A percentile compares a stretch with the other conserved stretches of the same genome.
Evolutionary conservation across 2,888 invertebrate genomes (phyloP).

Genomic region (Priocnemis perturbator): DNA sequence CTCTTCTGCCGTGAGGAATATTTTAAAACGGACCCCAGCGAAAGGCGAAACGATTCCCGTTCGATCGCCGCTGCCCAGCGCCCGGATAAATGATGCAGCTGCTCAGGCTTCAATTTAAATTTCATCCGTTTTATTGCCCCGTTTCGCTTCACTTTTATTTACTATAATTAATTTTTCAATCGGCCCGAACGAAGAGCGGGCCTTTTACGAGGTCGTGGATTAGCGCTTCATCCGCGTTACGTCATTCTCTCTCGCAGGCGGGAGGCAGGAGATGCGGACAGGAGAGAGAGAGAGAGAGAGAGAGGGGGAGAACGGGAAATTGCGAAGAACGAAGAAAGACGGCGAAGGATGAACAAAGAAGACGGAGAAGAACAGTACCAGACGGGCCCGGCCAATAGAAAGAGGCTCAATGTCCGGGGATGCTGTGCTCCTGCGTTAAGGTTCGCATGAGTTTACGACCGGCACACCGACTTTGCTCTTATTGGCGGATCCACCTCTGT

Average conservation of each 20-base stretch:
- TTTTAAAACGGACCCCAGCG: too few species aligned
- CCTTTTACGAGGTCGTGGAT: slow-evolving; percentile 53
- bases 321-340: background rate
- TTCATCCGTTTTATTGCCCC: slow-evolving; percentile 52
- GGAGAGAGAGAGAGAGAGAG: too few species aligned
- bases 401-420: slow-evolving; percentile 31
- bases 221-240: slow-evolving; percentile 50
- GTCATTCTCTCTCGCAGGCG: slow-evolving; percentile 35
- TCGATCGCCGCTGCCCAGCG: too few species aligned
- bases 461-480: slow-evolving; percentile 58
- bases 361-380: background rate
- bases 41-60: background rate
- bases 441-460: slow-evolving; percentile 66
- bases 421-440: slow-evolving; percentile 37
- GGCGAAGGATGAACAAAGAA: too few species aligned
- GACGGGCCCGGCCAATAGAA: slow-evolving; percentile 40
- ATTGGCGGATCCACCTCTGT: slow-evolving; percentile 53
- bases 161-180: slow-evolving; percentile 60
- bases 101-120: slow-evolving; percentile 50
- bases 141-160: slow-evolving; percentile 51
- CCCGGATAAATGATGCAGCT: too few species aligned
- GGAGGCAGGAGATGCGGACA: background rate
- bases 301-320: slow-evolving; percentile 13
- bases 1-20: too few species aligned
- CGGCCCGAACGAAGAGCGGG: slow-evolving; percentile 48